Base-by-base conservation (phyloP, 2,113 vertebrate genomes). In the Aix galericulata region DNA sequence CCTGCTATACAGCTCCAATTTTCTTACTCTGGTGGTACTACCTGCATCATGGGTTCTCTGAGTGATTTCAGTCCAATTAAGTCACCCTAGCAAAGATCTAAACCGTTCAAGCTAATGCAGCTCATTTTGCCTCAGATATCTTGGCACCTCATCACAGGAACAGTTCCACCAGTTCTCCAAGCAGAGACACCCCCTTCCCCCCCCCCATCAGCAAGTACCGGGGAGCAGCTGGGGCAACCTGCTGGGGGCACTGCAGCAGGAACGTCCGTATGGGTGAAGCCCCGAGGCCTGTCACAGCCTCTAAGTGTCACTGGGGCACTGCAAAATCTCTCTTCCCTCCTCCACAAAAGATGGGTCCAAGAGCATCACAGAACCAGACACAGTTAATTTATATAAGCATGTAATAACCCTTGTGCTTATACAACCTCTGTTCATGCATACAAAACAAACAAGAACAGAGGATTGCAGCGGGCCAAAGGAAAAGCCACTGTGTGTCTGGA, bases 261-360 rank as follows among this genome's bases (percentile, higher is more conserved):
- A 62, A 56, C 52, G n/a, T 42, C 26, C 0, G 0, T 2, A 10
- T 26, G 36, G 38, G 22, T 0, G 1, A 92, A 89, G 29, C 5
- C 23, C 4, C 18, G 27, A 21, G 75, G 32, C 40, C 64, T 48
- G 32, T 55, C 55, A n/a, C 46, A 44, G 52, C 56, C 74, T 63
- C 46, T 40, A 50, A 63, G 66, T 10, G 13, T 60, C 74, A 78
- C 52, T 44, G 34, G 16, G 38, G 31, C 64, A 31, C 73, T 79
- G 42, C 9, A 4, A 66, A 93, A 81, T 22, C 46, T 53, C 52
- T 72, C 38, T 36, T 89, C 15, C 9, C 44, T 55, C 68, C 40
- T 63, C 40, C 77, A 40, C 15, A 66, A 53, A 53, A 63, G 18
- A 84, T 63, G 10, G 26, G 32, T 5, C 22, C 46, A 74, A 22